Base-by-base conservation (phyloP, 1,140 invertebrate species). In the Lepidurus arcticus region DNA sequence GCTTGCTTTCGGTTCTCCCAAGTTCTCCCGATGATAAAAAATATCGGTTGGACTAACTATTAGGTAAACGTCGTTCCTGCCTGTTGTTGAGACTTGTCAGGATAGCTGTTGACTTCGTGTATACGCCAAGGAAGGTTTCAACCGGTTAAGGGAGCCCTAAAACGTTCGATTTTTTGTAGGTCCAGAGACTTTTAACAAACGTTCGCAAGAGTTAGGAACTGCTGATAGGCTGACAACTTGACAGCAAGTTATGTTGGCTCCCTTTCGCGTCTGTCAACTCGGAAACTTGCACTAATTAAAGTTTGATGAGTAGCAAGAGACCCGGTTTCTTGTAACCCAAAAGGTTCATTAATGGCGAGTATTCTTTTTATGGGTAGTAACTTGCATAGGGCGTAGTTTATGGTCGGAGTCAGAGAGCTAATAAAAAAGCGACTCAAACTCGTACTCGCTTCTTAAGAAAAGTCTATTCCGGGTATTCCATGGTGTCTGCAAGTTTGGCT, bases 211-310 rank as follows among this genome's bases (percentile, higher is more conserved):
- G 16, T 65, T 65, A 21, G 53, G 13, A 65, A 65, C 53, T 65
- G 53, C 7, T 65, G 53, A 65, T 13, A 65, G 53, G 53, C 53
- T 21, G n/a, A 21, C 53, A 65, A 65, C 13, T 7, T 65, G 53
- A 65, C 53, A 65, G 53, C 53, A 65, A 16, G 53, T 65, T 65
- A 65, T 65, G 53, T 65, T n/a, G 53, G 53, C 53, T 65, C 16
- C 53, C 53, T n/a, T 16, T 16, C 3, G 13, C 7, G 53, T 65
- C 53, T 65, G 6, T 9, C 53, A 21, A 16, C 45, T 47, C 10
- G 13, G 13, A 65, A 65, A 65, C 16, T 16, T 65, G 53, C 53
- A 65, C 53, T 65, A 65, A 65, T 65, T 65, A 65, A 65, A 21
- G 53, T 65, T 65, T 65, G 53, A 65, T 65, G 53, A 21, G 53